Evolutionary conservation across 2,797 vertebrate genomes (phyloP), one percentile per base, ranked within the genome.

Genomic region (Malacoctenus gilli): DNA sequence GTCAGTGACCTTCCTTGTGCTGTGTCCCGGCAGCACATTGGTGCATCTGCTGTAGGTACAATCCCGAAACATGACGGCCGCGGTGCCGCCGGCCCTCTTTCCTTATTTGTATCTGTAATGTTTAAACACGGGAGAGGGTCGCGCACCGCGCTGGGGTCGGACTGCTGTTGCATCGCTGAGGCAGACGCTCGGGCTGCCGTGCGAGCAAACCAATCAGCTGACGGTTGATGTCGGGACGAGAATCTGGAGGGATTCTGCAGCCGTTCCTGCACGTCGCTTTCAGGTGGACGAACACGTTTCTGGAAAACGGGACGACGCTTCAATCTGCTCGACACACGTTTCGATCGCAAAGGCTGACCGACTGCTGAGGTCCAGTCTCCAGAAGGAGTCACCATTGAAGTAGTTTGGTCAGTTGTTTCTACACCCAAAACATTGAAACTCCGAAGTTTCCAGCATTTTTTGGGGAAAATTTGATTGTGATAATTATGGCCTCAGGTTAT

Each of bases 101-200:
- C 41, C 61, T 68, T 68, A 68, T 80, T 36, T 40, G 31, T 39
- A 9, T 67, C 39, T 59, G 23, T 37, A 30, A 23, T 16, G 51
- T 22, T 73, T 4, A 38, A 14, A 41, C 5, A 21, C 63, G 28
- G 15, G 8, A 38, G 32, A 59, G 28, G 36, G n/a, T n/a, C n/a
- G n/a, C n/a, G n/a, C n/a, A n/a, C 23, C 8, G 28, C 40, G 8
- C 21, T 51, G 16, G 48, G 65, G 44, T 34, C 49, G 3, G 2
- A 41, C 40, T 46, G 62, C 16, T 16, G n/a, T 23, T 19, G 15
- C 13, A 47, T 62, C 21, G 55, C 9, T 36, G 41, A 60, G 46
- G 19, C 6, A 0, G 16, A 22, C n/a, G n/a, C n/a, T n/a, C n/a
- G n/a, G n/a, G n/a, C n/a, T n/a, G n/a, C n/a, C n/a, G n/a, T n/a